These are phyloP conservation scores for Arnoldichthys spilopterus DNA, from an alignment of 2,797 vertebrate genomes.

Conservation along the genomic window DNA sequence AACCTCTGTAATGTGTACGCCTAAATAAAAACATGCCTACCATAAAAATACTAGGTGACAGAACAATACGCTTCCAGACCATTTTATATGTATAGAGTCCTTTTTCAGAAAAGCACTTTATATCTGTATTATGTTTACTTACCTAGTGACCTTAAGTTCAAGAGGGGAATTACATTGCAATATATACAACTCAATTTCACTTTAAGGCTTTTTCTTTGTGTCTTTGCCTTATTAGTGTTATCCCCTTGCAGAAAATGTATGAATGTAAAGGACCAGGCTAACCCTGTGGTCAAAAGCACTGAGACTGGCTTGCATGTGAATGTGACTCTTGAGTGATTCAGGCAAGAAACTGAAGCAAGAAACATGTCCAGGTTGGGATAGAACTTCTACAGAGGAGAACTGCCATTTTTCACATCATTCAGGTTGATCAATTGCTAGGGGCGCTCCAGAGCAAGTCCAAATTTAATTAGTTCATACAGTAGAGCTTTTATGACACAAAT, in stretches of 20 bases:
- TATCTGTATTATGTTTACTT: background rate
- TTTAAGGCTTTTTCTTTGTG: background rate
- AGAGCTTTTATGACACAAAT: no score
- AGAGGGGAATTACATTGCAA: no score
- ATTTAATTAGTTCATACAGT: no score
- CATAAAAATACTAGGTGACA: conserved; percentile 64
- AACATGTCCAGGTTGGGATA: no score
- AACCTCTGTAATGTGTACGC: conserved; percentile 69
- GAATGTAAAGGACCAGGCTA: background rate
- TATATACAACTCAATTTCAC: no score
- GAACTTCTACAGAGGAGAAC: no score
- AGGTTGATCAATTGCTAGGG: no score
- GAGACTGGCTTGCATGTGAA: no score
- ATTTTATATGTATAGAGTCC: conserved; percentile 68
- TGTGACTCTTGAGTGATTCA: no score
- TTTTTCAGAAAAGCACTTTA: conserved; percentile 8
- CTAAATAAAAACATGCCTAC: conserved; percentile 77
- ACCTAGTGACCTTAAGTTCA: background rate
- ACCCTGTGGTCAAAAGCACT: background rate
- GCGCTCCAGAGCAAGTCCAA: no score
- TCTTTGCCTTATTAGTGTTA: background rate
- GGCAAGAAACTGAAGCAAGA: no score
- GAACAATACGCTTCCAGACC: conserved; percentile 63
- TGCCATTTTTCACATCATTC: no score
- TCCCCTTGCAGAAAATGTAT: background rate